Conservation (phyloP, 2,797 vertebrate species). For the Dicrostonyx torquatus region DNA sequence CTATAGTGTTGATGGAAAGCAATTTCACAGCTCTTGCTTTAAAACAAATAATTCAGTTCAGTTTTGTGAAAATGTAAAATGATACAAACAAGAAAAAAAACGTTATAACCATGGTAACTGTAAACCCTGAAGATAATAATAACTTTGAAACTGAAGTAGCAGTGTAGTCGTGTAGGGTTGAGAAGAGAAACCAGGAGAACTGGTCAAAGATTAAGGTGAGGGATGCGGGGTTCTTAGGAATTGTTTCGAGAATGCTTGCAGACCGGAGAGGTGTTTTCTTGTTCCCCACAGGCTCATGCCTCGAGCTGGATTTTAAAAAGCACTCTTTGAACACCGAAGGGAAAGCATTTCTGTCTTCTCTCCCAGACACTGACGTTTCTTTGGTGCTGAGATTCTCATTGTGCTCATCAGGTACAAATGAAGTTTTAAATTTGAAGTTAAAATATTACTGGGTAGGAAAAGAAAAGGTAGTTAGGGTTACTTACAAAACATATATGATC, state of each 20-base stretch:
- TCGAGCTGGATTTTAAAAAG: background rate
- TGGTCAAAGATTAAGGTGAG: background rate
- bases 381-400: background rate
- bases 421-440: background rate
- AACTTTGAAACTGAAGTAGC: slow-evolving; percentile 43
- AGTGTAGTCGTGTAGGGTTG: background rate
- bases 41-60: slow-evolving; percentile 62
- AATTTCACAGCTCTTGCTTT: background rate
- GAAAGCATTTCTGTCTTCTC: background rate
- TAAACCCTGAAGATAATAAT: slow-evolving; percentile 44
- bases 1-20: slow-evolving; percentile 41
- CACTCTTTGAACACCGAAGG: background rate
- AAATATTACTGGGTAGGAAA: background rate
- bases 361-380: background rate
- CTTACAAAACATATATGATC: background rate
- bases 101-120: slow-evolving; percentile 50
- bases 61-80: slow-evolving; percentile 62
- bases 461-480: background rate
- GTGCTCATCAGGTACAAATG: background rate
- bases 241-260: background rate
- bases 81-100: slow-evolving; percentile 33
- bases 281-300: background rate
- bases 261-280: background rate
- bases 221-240: background rate
- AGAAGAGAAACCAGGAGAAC: background rate